Percentiles rank a stretch among this genome's conserved stretches.
Conservation (phyloP, 2,797 vertebrate species). For the Fringilla coelebs region DNA sequence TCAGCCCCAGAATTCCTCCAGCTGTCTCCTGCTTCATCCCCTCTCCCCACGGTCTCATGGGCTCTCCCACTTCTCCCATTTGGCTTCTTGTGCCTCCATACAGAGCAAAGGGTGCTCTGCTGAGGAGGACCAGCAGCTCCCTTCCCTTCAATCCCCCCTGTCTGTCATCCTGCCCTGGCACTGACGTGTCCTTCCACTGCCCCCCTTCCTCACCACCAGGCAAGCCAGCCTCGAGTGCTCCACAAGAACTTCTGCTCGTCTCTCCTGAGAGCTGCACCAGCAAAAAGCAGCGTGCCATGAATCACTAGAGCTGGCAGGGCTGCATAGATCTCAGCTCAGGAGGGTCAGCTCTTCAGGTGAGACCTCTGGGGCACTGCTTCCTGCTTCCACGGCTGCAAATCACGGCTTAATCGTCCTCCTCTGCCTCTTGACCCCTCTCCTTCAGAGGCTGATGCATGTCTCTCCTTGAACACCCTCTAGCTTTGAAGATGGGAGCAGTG, state of each 20-base stretch:
- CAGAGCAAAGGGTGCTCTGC: neutral
- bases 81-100: fast-evolving
- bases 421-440: neutral
- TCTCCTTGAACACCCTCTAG: constrained; percentile 49
- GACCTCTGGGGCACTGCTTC: neutral
- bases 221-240: neutral
- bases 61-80: neutral
- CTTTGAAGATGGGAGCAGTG: neutral
- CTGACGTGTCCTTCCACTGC: neutral
- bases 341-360: constrained; percentile 41
- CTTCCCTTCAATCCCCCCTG: neutral
- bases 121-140: neutral
- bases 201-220: neutral
- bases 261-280: constrained; percentile 5
- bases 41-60: neutral
- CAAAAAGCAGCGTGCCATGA: neutral
- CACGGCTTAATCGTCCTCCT: constrained; percentile 18
- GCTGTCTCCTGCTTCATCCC: neutral
- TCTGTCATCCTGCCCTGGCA: neutral
- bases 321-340: constrained; percentile 15
- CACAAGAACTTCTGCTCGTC: neutral
- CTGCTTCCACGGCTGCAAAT: neutral
- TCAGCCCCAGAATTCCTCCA: neutral
- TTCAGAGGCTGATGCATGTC: constrained; percentile 2
- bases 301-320: neutral